Conservation (phyloP, 2,797 vertebrate species). For the Mormyrops attenuatus region DNA sequence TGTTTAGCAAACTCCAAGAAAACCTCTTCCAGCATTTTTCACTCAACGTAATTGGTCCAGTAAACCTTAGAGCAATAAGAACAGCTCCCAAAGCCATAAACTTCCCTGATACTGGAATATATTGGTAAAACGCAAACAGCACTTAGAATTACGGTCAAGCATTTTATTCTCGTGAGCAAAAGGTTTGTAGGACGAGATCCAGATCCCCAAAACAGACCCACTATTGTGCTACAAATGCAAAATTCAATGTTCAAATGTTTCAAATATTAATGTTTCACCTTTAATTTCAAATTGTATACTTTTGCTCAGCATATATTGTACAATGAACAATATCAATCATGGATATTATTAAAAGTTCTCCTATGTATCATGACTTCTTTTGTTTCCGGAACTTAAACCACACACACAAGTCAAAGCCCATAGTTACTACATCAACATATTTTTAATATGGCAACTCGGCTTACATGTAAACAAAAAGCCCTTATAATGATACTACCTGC, state of each 20-base stretch:
- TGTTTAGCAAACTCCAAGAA: neutral
- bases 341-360: neutral
- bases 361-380: neutral
- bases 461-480: neutral
- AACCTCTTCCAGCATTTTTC: neutral
- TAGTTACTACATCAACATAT: neutral
- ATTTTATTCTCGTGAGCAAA: neutral
- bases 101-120: neutral
- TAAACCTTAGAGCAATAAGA: neutral
- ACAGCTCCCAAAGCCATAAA: neutral
- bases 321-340: neutral
- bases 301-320: neutral
- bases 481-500: neutral
- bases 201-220: neutral
- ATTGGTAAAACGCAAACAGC: neutral
- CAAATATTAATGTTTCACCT: neutral
- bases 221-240: neutral
- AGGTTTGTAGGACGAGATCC: neutral
- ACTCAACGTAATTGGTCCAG: neutral
- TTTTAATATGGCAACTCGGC: neutral
- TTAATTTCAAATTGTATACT: neutral
- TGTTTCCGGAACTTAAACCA: neutral
- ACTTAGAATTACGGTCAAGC: neutral
- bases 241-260: neutral
- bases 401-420: neutral